Percentiles rank a stretch among this genome's conserved stretches.
Evolutionary conservation across 2,888 invertebrate species (phyloP).

Genomic region (Hirtodrosophila trivittata): DNA sequence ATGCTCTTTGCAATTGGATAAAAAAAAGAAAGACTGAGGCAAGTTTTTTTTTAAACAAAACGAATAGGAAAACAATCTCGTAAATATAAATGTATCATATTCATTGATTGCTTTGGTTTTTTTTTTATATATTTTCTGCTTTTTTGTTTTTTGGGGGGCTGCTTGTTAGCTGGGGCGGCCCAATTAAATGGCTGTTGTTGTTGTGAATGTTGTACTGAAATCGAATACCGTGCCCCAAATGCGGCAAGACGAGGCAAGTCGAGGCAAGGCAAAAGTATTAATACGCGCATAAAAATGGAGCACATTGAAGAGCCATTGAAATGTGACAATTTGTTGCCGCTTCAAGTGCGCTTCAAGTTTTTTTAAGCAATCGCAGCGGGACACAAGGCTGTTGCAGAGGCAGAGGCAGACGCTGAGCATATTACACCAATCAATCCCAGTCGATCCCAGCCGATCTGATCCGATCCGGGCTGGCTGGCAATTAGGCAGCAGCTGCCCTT

Average conservation of each 20-base stretch:
- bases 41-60: constrained; percentile 8
- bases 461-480: constrained; percentile 4
- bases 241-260: constrained; percentile 22
- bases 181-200: constrained; percentile 40
- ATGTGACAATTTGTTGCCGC: constrained; percentile 73
- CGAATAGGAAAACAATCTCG: constrained; percentile 12
- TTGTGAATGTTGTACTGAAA: constrained; percentile 37
- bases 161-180: constrained; percentile 15
- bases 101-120: constrained; percentile 51
- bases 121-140: neutral
- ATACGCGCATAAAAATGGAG: constrained; percentile 65
- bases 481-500: constrained; percentile 75
- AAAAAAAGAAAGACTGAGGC: constrained; percentile 9
- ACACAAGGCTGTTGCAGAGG: neutral
- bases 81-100: constrained; percentile 47
- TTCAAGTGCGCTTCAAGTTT: constrained; percentile 52
- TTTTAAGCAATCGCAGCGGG: constrained; percentile 47
- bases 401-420: constrained; percentile 16
- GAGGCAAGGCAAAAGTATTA: constrained; percentile 43
- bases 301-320: constrained; percentile 72
- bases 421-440: constrained; percentile 60
- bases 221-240: constrained; percentile 57
- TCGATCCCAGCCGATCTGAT: constrained; percentile 29
- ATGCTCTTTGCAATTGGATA: constrained; percentile 12
- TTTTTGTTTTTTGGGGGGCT: constrained; percentile 15